Conservation (phyloP, 2,113 vertebrate genomes). For the Sciurus niger region DNA sequence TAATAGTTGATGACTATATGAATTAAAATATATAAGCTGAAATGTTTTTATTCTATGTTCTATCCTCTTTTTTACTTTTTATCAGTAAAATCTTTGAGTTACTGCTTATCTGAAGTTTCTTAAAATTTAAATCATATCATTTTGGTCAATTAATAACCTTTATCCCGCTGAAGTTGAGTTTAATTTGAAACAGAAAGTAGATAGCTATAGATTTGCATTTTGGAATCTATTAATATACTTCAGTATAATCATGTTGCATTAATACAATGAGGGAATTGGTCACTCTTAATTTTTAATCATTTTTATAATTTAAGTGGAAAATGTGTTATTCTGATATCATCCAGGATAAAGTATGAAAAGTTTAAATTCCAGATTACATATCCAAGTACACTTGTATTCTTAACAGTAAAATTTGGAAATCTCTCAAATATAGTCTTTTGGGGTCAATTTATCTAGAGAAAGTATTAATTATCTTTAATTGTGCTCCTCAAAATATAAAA, state of each 20-base stretch:
- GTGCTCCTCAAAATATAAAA: background rate
- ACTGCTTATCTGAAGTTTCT: conserved; percentile 53
- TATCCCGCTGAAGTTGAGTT: background rate
- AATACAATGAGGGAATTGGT: background rate
- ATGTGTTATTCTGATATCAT: background rate
- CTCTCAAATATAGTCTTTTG: background rate
- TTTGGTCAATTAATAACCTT: conserved; percentile 3
- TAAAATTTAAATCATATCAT: conserved; percentile 60
- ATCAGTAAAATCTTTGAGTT: conserved; percentile 50
- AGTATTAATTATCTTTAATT: conserved; percentile 40
- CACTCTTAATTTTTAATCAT: background rate
- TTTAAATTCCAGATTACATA: background rate
- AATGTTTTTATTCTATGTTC: conserved; percentile 35
- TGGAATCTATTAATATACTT: background rate
- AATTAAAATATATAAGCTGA: conserved; percentile 60
- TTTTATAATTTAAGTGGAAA: conserved; percentile 24
- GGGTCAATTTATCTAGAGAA: background rate
- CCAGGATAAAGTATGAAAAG: background rate
- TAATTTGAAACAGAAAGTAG: conserved; percentile 44
- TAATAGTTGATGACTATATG: background rate
- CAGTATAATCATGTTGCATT: background rate
- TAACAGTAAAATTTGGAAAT: background rate
- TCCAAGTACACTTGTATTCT: background rate
- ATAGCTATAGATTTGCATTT: conserved; percentile 6
- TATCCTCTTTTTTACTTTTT: background rate